Percentiles rank a stretch among this genome's conserved stretches.
phyloP scores from a whole-genome alignment of 2,113 vertebrate genomes.

The Struthio camelus region DNA sequence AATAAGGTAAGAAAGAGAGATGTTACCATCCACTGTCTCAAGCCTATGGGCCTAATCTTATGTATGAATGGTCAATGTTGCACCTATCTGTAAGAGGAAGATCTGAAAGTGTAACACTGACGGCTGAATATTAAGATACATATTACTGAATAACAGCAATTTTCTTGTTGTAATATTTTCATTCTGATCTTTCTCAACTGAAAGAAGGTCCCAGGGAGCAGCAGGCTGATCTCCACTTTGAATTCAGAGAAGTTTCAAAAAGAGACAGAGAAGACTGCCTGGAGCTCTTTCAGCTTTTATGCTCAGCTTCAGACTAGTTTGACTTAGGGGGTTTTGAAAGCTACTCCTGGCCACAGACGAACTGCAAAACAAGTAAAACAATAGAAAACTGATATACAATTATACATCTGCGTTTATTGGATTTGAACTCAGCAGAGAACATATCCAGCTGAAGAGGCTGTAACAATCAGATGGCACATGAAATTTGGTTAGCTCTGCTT shows the following conservation, averaged over 20 bases:
- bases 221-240: background rate
- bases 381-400: background rate
- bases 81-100: background rate
- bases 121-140: background rate
- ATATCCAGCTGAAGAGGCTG: constrained; percentile 39
- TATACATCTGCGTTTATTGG: constrained; percentile 47
- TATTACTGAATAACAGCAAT: background rate
- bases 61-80: background rate
- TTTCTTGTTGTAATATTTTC: background rate
- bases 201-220: background rate
- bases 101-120: background rate
- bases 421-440: constrained; percentile 2
- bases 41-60: background rate
- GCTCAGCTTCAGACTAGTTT: background rate
- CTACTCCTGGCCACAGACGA: background rate
- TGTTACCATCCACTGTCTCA: background rate
- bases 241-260: background rate
- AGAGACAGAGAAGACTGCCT: background rate
- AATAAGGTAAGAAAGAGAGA: background rate
- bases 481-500: constrained; percentile 22
- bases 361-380: constrained; percentile 41
- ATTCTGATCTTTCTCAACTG: background rate
- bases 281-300: background rate
- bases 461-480: constrained; percentile 24
- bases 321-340: background rate